These are phyloP conservation scores for Tetramorium simillimum DNA, from an alignment of 1,140 invertebrate species.

Conservation along the genomic window DNA sequence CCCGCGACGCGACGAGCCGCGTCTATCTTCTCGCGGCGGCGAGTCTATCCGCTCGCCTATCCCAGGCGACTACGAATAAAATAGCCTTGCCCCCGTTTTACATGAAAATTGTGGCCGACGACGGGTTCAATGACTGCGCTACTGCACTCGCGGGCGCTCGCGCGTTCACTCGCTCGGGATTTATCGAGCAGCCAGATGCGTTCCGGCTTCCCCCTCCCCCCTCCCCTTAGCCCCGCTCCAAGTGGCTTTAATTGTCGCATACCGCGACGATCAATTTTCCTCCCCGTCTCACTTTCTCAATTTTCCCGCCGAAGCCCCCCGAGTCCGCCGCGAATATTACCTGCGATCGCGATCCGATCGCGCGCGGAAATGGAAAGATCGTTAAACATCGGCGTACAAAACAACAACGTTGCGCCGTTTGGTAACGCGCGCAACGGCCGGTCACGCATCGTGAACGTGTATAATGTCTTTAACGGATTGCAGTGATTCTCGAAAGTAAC, in stretches of 20 bases:
- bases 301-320: not conserved
- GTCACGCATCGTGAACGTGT: slow-evolving; percentile 57
- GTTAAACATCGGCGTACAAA: slow-evolving; percentile 16
- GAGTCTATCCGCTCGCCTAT: slow-evolving; percentile 39
- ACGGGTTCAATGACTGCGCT: slow-evolving; percentile 59
- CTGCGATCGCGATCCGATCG: not conserved
- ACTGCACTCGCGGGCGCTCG: slow-evolving; percentile 41
- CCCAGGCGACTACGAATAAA: slow-evolving; percentile 55
- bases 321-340: not conserved
- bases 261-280: slow-evolving; percentile 2
- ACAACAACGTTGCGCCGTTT: slow-evolving; percentile 47
- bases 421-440: slow-evolving; percentile 48
- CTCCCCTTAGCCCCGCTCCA: not conserved
- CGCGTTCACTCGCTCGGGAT: slow-evolving; percentile 40
- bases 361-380: not conserved
- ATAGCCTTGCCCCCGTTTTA: slow-evolving; percentile 62
- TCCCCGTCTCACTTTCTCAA: not conserved
- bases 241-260: slow-evolving; percentile 6
- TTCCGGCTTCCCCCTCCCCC: not conserved
- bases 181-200: slow-evolving; percentile 28
- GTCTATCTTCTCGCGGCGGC: slow-evolving; percentile 31
- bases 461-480: slow-evolving; percentile 62
- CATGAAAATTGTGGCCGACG: slow-evolving; percentile 57
- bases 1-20: slow-evolving; percentile 34
- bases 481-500: slow-evolving; percentile 62